Evolutionary conservation across 2,113 vertebrate genomes (phyloP), one percentile per base, ranked within the genome.

Genomic region (Climacteris rufus): DNA sequence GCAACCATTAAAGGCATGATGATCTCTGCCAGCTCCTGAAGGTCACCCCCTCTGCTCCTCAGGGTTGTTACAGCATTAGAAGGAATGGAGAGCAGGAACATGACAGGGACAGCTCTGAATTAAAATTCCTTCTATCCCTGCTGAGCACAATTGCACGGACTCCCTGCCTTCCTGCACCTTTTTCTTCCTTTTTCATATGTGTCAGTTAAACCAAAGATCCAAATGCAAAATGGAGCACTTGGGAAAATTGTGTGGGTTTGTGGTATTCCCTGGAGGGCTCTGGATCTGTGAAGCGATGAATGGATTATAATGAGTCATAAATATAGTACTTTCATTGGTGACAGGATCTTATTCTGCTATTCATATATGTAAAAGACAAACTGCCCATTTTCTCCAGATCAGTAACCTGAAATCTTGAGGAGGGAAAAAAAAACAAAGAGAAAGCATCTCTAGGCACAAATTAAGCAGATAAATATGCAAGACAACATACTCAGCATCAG

Each of bases 271-370:
- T 86, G 59, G 92, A 94, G 96, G 85, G 77, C 78, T 94, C 82
- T 47, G 70, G 89, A 56, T 75, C 92, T 12, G 8, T 96, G 93
- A 95, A 96, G 92, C 95, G 96, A 78, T 96, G 94, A 97, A 97
- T 96, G 93, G 87, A 56, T 87, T 94, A 89, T 97, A 96, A 97
- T 93, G 85, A 97, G 87, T 70, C 83, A 90, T 95, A 97, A 97
- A 97, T 97, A 96, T 13, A 92, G 83, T 87, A 95, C 85, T 97
- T 96, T 94, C 89, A 95, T 95, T 49, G 75, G 85, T 96, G 91
- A 93, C 89, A 89, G 91, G 72, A 92, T 96, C 59, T 84, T 93
- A 60, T 80, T 94, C 87, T 78, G 52, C 91, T 97, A 78, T 94
- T 96, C 82, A 75, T 87, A 76, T 50, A 94, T 45, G 50, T 85